Evolutionary conservation across 1,140 invertebrate species (phyloP).

Genomic region (Pseudomyrmex pallidus): DNA sequence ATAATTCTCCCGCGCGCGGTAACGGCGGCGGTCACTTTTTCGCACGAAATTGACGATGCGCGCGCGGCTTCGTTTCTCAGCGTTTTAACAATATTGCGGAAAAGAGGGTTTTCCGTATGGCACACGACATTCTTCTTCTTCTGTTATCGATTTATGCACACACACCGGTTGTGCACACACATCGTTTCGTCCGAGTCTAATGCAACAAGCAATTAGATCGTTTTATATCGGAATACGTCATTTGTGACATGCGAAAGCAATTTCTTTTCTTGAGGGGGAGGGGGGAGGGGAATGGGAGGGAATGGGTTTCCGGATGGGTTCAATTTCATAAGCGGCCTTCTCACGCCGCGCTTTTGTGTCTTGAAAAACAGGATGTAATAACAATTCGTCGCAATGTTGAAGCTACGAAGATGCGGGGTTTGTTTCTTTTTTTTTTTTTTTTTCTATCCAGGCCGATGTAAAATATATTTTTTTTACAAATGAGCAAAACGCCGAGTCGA

Average conservation of each 20-base stretch:
- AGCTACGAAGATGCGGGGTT: not conserved
- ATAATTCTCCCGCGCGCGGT: slow-evolving; percentile 44
- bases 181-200: slow-evolving; percentile 7
- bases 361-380: slow-evolving; percentile 46
- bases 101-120: not conserved
- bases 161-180: too few species aligned
- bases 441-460: slow-evolving; percentile 5
- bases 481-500: too few species aligned
- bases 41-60: not conserved
- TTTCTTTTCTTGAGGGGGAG: slow-evolving; percentile 41
- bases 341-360: slow-evolving; percentile 5
- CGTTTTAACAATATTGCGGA: slow-evolving; percentile 42
- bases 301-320: not conserved
- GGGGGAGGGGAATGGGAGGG: too few species aligned
- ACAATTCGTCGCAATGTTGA: slow-evolving; percentile 8
- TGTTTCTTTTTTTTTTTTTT: not conserved
- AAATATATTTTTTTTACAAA: too few species aligned
- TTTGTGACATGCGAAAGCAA: slow-evolving; percentile 45
- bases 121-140: too few species aligned
- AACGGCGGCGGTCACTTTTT: slow-evolving; percentile 23
- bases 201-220: slow-evolving; percentile 39
- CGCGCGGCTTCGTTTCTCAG: slow-evolving; percentile 12
- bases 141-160: too few species aligned
- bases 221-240: slow-evolving; percentile 31
- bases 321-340: slow-evolving; percentile 50